Evolutionary conservation across 2,113 vertebrate genomes (phyloP).

Genomic region (Perca fluviatilis): DNA sequence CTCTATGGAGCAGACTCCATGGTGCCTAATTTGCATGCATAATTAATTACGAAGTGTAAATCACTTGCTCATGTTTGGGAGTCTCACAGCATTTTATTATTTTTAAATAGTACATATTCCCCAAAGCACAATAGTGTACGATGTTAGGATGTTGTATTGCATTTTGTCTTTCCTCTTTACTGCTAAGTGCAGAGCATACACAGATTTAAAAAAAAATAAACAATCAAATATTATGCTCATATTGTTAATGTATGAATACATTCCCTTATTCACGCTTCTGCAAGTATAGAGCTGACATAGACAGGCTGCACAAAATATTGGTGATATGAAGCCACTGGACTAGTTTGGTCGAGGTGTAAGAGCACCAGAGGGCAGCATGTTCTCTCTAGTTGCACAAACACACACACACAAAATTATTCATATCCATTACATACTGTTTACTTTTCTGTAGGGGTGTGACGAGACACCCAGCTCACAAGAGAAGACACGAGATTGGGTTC

Average conservation of each 20-base stretch:
- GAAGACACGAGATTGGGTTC: too few relatives aligned
- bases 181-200: conserved; percentile 24
- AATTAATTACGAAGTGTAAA: conserved; percentile 72
- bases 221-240: neutral
- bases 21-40: conserved; percentile 77
- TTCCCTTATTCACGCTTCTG: neutral
- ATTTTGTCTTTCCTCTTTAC: conserved; percentile 40
- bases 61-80: conserved; percentile 59
- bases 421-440: neutral
- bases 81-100: conserved; percentile 52
- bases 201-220: neutral
- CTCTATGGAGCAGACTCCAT: conserved; percentile 58
- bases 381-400: conserved; percentile 29
- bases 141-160: conserved; percentile 47
- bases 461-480: too few relatives aligned
- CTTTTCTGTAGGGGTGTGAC: neutral
- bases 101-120: conserved; percentile 54
- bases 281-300: neutral
- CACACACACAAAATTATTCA: neutral
- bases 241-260: neutral
- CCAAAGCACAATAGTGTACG: conserved; percentile 53
- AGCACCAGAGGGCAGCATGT: conserved; percentile 57
- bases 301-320: neutral
- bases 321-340: neutral
- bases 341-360: neutral